Base-by-base conservation (phyloP, 1,140 invertebrate species). In the Heterodera carotae region DNA sequence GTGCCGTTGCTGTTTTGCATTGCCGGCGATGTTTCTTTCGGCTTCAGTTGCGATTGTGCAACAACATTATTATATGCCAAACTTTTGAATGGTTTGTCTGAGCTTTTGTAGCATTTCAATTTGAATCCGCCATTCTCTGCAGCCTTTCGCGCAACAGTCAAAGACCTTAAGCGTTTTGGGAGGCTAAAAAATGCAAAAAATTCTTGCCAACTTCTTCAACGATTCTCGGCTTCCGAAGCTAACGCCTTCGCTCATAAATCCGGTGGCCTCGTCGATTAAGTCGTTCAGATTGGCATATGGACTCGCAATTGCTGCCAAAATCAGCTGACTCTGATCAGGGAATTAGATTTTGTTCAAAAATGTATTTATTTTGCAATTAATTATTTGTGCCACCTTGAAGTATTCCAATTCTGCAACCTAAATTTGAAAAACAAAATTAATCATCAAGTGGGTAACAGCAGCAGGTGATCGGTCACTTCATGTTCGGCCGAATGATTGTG, bases 71-170 rank as follows among this genome's bases (percentile, higher is more conserved):
- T 60, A 39, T 67, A 72, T 12, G 43, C 62, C 62, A 66, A 34
- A 34, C 22, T 66, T n/a, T 66, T 77, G 74, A 43, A n/a, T 48
- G 48, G 60, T 22, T 59, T 39, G 34, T 48, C 81, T n/a, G 81
- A 79, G 53, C 76, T 85, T 76, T 84, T 84, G 73, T 84, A 84
- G 67, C 78, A 80, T 53, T 77, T 82, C 18, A 85, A 36, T 76
- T 76, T 82, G 64, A 84, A 84, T 29, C 81, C 84, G 25, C 82
- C 82, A 39, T 85, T 83, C 69, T 84, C 82, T 0, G 84, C 81
- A 34, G 67, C 69, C 56, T 83, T 85, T 36, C 82, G 29, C 5
- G 82, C 82, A 4, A 79, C 70, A 22, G 84, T 85, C n/a, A 84
- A 69, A 2, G 80, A 83, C 43, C 72, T n/a, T 74, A 39, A 59